phyloP scores from a whole-genome alignment of 2,797 vertebrate species.

The Galaxias olidus region DNA sequence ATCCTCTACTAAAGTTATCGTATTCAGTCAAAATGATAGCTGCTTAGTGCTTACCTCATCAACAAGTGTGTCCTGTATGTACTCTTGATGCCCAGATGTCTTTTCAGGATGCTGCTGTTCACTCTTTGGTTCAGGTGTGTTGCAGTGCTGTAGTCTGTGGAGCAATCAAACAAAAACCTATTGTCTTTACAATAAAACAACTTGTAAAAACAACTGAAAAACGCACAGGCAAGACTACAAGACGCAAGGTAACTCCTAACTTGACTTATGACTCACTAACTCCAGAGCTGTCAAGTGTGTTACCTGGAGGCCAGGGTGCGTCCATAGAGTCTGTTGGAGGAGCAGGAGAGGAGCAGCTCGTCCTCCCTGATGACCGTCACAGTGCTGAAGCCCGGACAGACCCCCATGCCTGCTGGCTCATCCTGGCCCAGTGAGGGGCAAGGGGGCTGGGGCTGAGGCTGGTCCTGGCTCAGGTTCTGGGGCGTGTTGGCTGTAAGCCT shows the following conservation, averaged over 20 bases:
- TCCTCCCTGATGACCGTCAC: slow-evolving; percentile 70
- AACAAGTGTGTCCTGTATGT: slow-evolving; percentile 6
- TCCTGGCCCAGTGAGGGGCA: slow-evolving; percentile 9
- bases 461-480: neutral
- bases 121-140: slow-evolving; percentile 41
- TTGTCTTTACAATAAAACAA: too few species aligned
- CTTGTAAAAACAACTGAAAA: too few species aligned
- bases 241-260: neutral
- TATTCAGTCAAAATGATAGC: neutral
- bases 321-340: slow-evolving; percentile 54
- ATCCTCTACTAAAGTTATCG: too few species aligned
- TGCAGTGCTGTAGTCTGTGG: slow-evolving; percentile 55
- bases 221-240: neutral
- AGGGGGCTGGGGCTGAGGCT: slow-evolving; percentile 2
- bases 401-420: slow-evolving; percentile 9
- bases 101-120: slow-evolving; percentile 22
- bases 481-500: slow-evolving; percentile 34
- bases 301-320: slow-evolving; percentile 70
- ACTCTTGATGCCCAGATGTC: slow-evolving; percentile 18
- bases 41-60: slow-evolving; percentile 49
- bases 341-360: slow-evolving; percentile 70
- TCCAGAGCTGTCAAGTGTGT: neutral
- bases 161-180: neutral
- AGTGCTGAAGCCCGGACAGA: slow-evolving; percentile 23
- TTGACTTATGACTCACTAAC: too few species aligned